phyloP scores from a whole-genome alignment of 64 coral and sea anemone species.

The Montipora sp. region DNA sequence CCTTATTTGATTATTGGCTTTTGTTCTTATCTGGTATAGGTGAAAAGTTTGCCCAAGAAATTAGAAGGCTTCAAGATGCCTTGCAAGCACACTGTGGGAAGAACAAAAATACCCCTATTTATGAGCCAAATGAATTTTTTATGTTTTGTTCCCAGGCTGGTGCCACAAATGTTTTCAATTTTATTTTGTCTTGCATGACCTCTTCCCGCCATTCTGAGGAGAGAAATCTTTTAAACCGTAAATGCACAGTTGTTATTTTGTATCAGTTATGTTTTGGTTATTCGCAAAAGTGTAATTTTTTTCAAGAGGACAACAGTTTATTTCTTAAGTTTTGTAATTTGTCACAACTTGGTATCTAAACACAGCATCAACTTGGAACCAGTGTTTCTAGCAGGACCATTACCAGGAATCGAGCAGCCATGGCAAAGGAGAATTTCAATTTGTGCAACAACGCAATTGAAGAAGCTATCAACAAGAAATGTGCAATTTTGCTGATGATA shows the following conservation, averaged over 20 bases:
- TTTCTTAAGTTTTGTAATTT: not conserved
- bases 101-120: not conserved
- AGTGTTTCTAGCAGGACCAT: slow-evolving; percentile 8
- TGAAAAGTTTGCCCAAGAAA: no score
- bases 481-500: not conserved
- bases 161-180: slow-evolving; percentile 51
- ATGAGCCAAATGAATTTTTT: not conserved
- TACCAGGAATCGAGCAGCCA: not conserved
- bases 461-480: not conserved
- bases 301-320: not conserved
- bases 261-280: slow-evolving; percentile 48
- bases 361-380: not conserved
- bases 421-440: not conserved
- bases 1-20: no score
- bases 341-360: not conserved
- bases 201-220: slow-evolving; percentile 32
- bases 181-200: slow-evolving; percentile 18
- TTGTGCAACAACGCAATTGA: not conserved
- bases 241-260: not conserved
- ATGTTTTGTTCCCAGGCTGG: not conserved
- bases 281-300: not conserved
- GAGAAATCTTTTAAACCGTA: not conserved
- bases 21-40: no score
- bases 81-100: no score
- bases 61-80: no score